Evolutionary conservation across 1,140 invertebrate genomes (phyloP), one percentile per base, ranked within the genome.

Genomic region (Cydia strobilella): DNA sequence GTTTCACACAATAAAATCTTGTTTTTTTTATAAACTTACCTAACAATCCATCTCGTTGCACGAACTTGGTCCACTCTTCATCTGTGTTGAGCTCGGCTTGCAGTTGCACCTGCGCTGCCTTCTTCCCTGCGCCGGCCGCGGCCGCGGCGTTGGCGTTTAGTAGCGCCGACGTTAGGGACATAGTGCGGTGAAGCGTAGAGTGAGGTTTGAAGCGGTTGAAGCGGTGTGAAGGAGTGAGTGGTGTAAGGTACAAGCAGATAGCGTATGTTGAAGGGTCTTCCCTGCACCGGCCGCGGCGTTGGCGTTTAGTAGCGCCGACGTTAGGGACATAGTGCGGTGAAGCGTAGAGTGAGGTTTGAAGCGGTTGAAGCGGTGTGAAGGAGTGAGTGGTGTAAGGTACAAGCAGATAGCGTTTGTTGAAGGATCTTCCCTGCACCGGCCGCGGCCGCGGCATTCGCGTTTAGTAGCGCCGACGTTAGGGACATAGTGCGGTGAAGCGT

Each of bases 21-120:
- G n/a, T 27, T 31, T 31, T 31, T 31, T 31, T 6, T 5, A 31
- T 6, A 6, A 31, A 87, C 87, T 89, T 93, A 97, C 97, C 96
- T 75, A 97, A 93, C 42, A 98, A 92, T 74, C 98, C 97, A 75
- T 97, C 95, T 82, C 95, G 95, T 71, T 95, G 93, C 31, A 98
- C 80, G 76, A 98, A 94, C 86, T 97, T 96, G 74, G 95, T 94
- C 96, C 97, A 98, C 81, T 99, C 97, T 76, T 98, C 97, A 78
- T 98, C 96, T n/a, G 93, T 96, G 77, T 93, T 94, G n/a, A 97
- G 94, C 86, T 98, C 97, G 4, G 95, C 94, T 89, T 97, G 97
- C 12, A 97, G 91, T 78, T 96, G 96, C 35, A 96, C 94, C 72
- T 95, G 95, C 54, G 94, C 94, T 35, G 95, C 95, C 86, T 97